Conservation (phyloP, 2,797 vertebrate species). For the Jordanella pulchra region DNA sequence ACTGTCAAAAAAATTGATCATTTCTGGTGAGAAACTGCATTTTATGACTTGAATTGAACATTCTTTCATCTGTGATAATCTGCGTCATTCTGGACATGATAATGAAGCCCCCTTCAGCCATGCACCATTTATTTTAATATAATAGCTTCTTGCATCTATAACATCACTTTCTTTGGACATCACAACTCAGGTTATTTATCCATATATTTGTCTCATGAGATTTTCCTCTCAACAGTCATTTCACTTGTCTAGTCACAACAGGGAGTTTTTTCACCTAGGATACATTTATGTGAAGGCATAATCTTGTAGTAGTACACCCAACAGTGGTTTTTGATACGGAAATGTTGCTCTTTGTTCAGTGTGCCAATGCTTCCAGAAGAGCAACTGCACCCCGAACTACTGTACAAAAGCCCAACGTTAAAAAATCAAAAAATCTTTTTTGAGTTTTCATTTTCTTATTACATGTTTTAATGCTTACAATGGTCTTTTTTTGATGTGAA, state of each 20-base stretch:
- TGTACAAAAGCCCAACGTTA: background rate
- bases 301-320: background rate
- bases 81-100: background rate
- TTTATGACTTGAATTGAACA: background rate
- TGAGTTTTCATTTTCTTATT: no score
- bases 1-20: background rate
- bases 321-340: background rate
- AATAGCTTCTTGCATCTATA: background rate
- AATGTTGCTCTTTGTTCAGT: background rate
- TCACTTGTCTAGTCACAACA: background rate
- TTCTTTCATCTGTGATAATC: constrained; percentile 2
- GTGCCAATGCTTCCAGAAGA: background rate
- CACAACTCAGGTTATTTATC: no score
- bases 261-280: background rate
- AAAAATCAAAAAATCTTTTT: no score
- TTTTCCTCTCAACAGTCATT: background rate
- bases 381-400: background rate
- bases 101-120: background rate
- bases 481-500: no score
- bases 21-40: background rate
- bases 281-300: background rate
- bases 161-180: background rate
- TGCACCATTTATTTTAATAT: background rate
- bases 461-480: no score
- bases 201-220: background rate